Evolutionary conservation across 2,113 vertebrate species (phyloP).

Genomic region (Chamaetylas fuelleborni): DNA sequence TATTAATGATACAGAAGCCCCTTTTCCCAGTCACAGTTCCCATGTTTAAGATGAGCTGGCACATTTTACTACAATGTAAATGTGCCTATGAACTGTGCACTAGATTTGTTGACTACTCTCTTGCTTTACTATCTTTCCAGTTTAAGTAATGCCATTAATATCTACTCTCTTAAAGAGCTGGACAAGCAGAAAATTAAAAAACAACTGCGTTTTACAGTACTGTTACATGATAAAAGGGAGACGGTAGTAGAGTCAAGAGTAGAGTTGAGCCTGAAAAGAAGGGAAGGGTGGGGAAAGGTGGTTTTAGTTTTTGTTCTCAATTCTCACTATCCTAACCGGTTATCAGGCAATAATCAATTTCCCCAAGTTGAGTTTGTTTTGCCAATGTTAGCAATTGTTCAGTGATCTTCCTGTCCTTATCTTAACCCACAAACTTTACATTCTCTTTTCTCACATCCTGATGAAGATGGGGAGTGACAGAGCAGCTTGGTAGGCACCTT

Average conservation of each 20-base stretch:
- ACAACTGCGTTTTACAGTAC: background rate
- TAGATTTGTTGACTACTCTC: background rate
- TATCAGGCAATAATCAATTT: background rate
- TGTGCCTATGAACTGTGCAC: background rate
- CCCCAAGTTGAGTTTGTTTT: background rate
- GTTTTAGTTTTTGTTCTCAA: background rate
- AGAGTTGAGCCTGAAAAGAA: background rate
- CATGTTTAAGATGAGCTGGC: background rate
- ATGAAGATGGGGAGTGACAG: rapidly evolving
- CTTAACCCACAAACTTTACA: background rate
- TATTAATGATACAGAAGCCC: background rate
- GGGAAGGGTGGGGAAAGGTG: background rate
- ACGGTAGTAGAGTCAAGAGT: background rate
- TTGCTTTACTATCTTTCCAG: background rate
- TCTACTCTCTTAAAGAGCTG: background rate
- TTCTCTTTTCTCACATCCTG: background rate
- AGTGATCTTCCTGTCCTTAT: background rate
- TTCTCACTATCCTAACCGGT: background rate
- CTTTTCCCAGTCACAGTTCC: background rate
- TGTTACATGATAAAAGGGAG: background rate
- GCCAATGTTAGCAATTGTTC: background rate
- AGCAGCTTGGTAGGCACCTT: background rate
- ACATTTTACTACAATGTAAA: background rate
- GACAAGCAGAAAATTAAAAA: background rate
- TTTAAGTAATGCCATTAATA: background rate